These are phyloP conservation scores for Channa maculata DNA, from an alignment of 2,113 vertebrate species.

Conservation along the genomic window DNA sequence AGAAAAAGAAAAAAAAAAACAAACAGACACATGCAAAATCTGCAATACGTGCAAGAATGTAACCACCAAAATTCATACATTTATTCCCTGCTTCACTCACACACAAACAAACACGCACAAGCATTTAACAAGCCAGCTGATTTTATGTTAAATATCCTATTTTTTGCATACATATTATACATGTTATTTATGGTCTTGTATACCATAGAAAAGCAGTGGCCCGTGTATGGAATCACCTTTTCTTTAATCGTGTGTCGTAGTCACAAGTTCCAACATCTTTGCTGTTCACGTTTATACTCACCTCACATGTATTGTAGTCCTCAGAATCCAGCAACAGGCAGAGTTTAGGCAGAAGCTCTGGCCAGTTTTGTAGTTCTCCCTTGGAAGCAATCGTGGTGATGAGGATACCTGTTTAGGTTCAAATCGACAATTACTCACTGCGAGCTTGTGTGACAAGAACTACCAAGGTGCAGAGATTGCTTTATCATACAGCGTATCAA, in stretches of 20 bases:
- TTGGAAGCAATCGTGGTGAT: constrained; percentile 99
- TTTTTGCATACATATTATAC: neutral
- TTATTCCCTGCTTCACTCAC: too few species aligned
- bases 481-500: too few species aligned
- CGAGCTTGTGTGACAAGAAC: neutral
- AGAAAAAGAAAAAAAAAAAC: constrained; percentile 41
- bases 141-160: neutral
- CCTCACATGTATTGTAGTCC: constrained; percentile 99
- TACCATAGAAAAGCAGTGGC: neutral
- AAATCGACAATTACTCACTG: neutral
- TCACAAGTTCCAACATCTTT: neutral
- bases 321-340: constrained; percentile 95
- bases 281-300: constrained; percentile 64
- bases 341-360: constrained; percentile 95
- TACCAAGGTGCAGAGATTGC: neutral
- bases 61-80: too few species aligned
- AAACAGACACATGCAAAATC: neutral
- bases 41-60: too few species aligned
- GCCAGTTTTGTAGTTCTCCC: constrained; percentile 97
- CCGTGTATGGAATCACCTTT: neutral
- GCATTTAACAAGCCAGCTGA: neutral
- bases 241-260: neutral
- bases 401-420: constrained; percentile 88
- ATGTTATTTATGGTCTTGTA: neutral
- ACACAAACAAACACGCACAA: neutral